These are phyloP conservation scores for Lathronympha strigana DNA, from an alignment of 2,888 invertebrate genomes.

Conservation along the genomic window DNA sequence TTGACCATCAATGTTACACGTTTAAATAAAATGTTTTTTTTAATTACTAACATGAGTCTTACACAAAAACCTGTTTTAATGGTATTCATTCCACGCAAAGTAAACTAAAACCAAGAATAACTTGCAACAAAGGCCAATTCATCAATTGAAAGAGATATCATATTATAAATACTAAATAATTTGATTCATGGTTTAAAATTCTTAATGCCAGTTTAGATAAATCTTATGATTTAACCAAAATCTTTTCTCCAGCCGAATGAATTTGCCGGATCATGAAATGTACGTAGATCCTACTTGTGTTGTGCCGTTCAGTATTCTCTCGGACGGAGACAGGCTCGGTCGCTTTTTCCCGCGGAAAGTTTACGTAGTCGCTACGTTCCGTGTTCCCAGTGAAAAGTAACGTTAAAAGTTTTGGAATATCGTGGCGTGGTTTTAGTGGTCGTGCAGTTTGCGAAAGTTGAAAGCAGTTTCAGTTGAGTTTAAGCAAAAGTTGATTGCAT, in stretches of 20 bases:
- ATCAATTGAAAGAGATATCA: no score
- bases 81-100: no score
- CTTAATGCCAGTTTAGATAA: no score
- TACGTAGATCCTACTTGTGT: background rate
- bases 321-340: background rate
- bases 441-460: background rate
- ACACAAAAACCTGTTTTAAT: no score
- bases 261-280: constrained; percentile 1
- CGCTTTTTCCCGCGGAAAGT: constrained; percentile 9
- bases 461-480: background rate
- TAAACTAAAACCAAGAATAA: no score
- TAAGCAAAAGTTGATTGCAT: background rate
- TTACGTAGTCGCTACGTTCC: background rate
- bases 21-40: no score
- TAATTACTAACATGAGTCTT: no score
- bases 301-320: background rate
- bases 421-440: background rate
- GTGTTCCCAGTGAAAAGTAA: background rate
- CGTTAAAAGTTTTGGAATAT: background rate
- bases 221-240: background rate
- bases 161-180: no score
- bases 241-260: background rate
- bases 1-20: no score
- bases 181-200: no score
- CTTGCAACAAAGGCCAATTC: no score